Conservation (phyloP, 1,140 invertebrate genomes). For the Metopolophium dirhodum region DNA sequence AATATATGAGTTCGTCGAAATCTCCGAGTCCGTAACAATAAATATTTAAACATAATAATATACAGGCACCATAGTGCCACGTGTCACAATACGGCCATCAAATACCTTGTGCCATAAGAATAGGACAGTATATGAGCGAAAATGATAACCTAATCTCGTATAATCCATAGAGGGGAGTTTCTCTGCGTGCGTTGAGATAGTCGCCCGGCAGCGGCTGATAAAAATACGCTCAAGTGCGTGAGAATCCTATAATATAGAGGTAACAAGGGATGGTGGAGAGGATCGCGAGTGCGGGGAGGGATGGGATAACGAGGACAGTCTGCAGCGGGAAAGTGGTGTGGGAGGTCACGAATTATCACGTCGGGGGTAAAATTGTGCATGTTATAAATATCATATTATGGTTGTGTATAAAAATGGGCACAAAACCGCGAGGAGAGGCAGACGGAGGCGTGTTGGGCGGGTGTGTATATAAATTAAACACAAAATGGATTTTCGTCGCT, state of each 20-base stretch:
- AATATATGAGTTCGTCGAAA: no score
- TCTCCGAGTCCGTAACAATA: no score
- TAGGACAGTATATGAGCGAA: no score
- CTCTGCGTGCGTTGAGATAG: background rate
- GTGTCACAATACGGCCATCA: no score
- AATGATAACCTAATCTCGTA: no score
- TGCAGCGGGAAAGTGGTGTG: no score
- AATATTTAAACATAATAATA: no score
- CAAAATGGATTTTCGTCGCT: slow-evolving; percentile 13
- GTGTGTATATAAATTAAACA: background rate
- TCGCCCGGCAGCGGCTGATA: background rate
- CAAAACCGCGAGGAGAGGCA: background rate
- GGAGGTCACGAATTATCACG: background rate
- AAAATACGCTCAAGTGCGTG: no score
- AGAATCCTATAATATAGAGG: no score
- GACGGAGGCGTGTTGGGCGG: background rate
- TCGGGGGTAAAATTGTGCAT: background rate
- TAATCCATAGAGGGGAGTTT: background rate
- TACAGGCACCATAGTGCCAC: no score
- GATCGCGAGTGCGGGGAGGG: background rate
- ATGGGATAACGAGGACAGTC: background rate
- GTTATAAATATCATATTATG: no score
- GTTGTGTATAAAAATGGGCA: background rate
- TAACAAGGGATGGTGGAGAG: background rate
- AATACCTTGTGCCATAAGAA: no score